A percentile compares a stretch with the other conserved stretches of the same genome.
These are phyloP conservation scores for Phycodurus eques DNA, from an alignment of 2,113 vertebrate species.

Conservation along the genomic window DNA sequence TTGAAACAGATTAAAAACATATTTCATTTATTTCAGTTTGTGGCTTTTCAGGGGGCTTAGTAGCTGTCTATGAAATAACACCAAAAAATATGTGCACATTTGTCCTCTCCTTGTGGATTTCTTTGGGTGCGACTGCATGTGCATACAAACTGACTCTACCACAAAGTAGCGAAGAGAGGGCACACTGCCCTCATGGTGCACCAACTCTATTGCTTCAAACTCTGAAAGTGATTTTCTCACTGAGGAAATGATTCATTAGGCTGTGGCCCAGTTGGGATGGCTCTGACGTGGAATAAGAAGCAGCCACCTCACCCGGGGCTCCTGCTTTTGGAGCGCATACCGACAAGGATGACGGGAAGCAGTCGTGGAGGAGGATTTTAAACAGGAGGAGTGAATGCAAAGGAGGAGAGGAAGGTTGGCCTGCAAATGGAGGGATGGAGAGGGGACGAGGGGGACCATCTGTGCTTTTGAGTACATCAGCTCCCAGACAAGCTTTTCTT, in stretches of 20 bases:
- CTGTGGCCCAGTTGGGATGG: constrained; percentile 53
- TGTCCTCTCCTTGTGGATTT: constrained; percentile 17
- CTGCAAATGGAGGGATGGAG: constrained; percentile 21
- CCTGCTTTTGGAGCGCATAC: constrained; percentile 41
- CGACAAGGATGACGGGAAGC: constrained; percentile 54
- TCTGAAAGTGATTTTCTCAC: constrained; percentile 68
- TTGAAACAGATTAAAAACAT: constrained; percentile 36
- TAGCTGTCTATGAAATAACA: constrained; percentile 38
- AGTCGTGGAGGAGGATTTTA: constrained; percentile 23
- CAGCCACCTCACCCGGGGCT: constrained; percentile 59
- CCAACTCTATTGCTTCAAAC: constrained; percentile 31
- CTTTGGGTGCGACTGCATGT: constrained; percentile 31
- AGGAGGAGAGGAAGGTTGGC: constrained; percentile 22
- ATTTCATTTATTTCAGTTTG: constrained; percentile 41
- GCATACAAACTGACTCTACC: constrained; percentile 43
- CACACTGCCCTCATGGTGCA: constrained; percentile 34
- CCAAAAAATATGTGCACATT: constrained; percentile 16
- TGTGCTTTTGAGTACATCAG: constrained; percentile 45
- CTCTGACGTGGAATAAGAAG: constrained; percentile 64
- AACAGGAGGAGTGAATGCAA: constrained; percentile 20
- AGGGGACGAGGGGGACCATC: constrained; percentile 18
- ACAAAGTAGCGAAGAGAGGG: constrained; percentile 25
- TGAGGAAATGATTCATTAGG: constrained; percentile 72
- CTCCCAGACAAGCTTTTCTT: constrained; percentile 51
- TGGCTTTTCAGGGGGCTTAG: constrained; percentile 35